phyloP scores from a whole-genome alignment of 1,140 invertebrate genomes.

The Pollicipes pollicipes region DNA sequence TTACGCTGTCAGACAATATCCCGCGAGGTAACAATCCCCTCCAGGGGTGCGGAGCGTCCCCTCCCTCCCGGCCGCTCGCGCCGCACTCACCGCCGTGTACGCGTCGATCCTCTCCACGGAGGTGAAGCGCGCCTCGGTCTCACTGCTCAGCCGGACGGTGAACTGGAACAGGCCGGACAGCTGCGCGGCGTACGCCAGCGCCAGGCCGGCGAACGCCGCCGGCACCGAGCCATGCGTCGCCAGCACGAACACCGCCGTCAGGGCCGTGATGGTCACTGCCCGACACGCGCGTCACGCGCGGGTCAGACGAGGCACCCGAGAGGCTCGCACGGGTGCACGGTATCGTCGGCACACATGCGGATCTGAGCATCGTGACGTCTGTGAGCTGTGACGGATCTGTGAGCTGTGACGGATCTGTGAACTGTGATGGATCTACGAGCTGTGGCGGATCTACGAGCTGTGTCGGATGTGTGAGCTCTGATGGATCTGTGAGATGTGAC shows the following conservation, averaged over 20 bases:
- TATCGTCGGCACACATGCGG: too few species aligned
- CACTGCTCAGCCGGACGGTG: constrained; percentile 41
- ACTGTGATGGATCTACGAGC: constrained; percentile 26
- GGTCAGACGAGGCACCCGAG: too few species aligned
- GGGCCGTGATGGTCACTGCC: constrained; percentile 27
- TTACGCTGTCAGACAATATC: too few species aligned
- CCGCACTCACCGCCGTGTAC: constrained; percentile 26
- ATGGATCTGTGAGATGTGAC: too few species aligned
- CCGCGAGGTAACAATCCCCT: too few species aligned
- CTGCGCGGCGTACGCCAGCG: constrained; percentile 43
- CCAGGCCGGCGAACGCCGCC: constrained; percentile 45
- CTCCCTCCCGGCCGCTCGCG: too few species aligned
- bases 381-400: too few species aligned
- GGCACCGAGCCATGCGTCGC: constrained; percentile 26
- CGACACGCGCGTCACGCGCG: too few species aligned
- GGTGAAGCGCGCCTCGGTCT: constrained; percentile 45
- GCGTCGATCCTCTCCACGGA: constrained; percentile 39
- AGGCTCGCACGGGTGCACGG: too few species aligned
- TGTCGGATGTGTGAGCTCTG: constrained; percentile 27
- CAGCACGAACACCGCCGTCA: constrained; percentile 38
- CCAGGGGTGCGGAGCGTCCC: too few species aligned
- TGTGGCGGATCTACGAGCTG: constrained; percentile 12
- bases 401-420: too few species aligned
- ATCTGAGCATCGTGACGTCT: too few species aligned
- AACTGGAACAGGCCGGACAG: constrained; percentile 48